phyloP scores from a whole-genome alignment of 2,888 invertebrate species.

The Taphrorychus bicolor region DNA sequence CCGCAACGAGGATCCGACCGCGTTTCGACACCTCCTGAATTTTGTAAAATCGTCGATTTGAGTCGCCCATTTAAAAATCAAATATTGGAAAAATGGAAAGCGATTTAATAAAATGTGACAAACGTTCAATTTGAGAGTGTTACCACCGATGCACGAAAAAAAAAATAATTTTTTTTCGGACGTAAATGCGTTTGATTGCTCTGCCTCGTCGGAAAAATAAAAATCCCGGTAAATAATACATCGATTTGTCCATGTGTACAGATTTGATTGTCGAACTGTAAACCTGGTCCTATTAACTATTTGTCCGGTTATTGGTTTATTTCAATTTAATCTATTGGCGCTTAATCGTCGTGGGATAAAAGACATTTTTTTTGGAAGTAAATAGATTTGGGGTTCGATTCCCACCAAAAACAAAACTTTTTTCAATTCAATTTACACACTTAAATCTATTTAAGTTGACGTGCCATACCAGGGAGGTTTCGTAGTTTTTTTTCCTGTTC shows the following conservation, averaged over 20 bases:
- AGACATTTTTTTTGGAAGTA: too few relatives aligned
- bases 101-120: not conserved
- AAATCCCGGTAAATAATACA: constrained; percentile 25
- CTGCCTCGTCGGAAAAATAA: constrained; percentile 7
- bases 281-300: constrained; percentile 26
- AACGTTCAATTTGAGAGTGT: not conserved
- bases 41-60: not conserved
- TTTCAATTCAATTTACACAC: too few relatives aligned
- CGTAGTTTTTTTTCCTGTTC: too few relatives aligned
- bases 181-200: not conserved
- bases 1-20: constrained; percentile 13
- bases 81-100: not conserved
- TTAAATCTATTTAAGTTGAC: too few relatives aligned
- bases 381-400: too few relatives aligned
- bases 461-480: too few relatives aligned
- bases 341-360: not conserved
- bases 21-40: not conserved
- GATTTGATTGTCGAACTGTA: constrained; percentile 24
- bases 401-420: too few relatives aligned
- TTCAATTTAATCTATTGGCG: constrained; percentile 11
- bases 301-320: constrained; percentile 24
- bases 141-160: not conserved
- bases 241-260: constrained; percentile 20
- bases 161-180: not conserved
- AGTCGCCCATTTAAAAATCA: not conserved